These are phyloP conservation scores for Anarrhichthys ocellatus DNA, from an alignment of 2,113 vertebrate species.

Conservation along the genomic window DNA sequence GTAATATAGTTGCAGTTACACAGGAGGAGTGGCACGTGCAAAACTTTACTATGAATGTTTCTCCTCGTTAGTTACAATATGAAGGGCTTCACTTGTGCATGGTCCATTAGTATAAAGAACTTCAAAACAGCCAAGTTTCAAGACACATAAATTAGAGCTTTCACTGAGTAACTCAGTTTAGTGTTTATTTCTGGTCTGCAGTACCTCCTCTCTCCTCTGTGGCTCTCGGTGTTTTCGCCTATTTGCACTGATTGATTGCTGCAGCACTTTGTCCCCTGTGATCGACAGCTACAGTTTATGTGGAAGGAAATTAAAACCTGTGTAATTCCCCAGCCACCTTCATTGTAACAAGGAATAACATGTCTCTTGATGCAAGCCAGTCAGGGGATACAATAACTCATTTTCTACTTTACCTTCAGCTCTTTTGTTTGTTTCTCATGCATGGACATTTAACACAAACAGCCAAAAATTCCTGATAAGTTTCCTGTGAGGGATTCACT, in stretches of 20 bases:
- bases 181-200: constrained; percentile 16
- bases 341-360: neutral
- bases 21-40: no score
- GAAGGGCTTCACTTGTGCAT: neutral
- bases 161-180: constrained; percentile 7
- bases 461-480: neutral
- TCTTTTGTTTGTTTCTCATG: neutral
- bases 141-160: neutral
- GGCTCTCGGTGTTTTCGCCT: constrained; percentile 55
- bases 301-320: constrained; percentile 9
- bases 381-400: neutral
- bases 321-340: constrained; percentile 8
- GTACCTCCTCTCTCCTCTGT: constrained; percentile 7
- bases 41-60: neutral
- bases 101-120: neutral
- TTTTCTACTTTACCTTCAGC: neutral
- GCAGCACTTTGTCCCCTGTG: constrained; percentile 3
- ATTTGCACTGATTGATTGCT: constrained; percentile 39
- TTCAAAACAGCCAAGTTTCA: neutral
- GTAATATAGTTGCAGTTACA: neutral
- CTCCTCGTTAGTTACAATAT: neutral
- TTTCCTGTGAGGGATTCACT: neutral
- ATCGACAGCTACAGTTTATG: constrained; percentile 11
- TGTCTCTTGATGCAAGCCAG: neutral
- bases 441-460: constrained; percentile 22